phyloP scores from a whole-genome alignment of 2,797 vertebrate genomes.

The Protosalanx chinensis region DNA sequence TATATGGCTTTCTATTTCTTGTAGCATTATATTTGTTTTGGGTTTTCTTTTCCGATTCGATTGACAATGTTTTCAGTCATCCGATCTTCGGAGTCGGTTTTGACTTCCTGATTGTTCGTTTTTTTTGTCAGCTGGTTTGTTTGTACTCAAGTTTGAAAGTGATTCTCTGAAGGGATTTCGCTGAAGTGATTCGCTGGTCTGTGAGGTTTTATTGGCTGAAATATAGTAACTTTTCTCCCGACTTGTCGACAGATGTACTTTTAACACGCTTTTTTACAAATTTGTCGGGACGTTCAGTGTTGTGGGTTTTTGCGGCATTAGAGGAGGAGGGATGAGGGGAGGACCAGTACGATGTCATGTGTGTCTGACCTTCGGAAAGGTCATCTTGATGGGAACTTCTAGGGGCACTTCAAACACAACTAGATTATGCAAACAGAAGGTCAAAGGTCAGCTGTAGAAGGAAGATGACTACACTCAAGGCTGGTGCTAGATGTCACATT shows the following conservation, averaged over 20 bases:
- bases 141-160: constrained; percentile 58
- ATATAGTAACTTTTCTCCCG: constrained; percentile 64
- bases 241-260: constrained; percentile 77
- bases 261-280: constrained; percentile 56
- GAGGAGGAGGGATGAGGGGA: constrained; percentile 69
- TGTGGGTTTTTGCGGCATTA: constrained; percentile 69
- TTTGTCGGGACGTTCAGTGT: constrained; percentile 32
- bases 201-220: constrained; percentile 67
- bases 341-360: constrained; percentile 47
- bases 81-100: constrained; percentile 77
- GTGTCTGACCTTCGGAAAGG: constrained; percentile 60
- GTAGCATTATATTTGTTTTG: constrained; percentile 93
- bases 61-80: constrained; percentile 74
- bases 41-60: constrained; percentile 69
- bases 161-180: constrained; percentile 45
- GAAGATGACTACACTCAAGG: constrained; percentile 31
- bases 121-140: constrained; percentile 59
- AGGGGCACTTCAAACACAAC: constrained; percentile 45
- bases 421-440: constrained; percentile 59
- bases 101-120: constrained; percentile 23
- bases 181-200: constrained; percentile 41
- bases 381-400: constrained; percentile 37
- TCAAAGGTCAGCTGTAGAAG: constrained; percentile 43
- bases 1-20: constrained; percentile 96
- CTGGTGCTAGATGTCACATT: constrained; percentile 43